Percentiles rank a stretch among this genome's conserved stretches.
Evolutionary conservation across 2,888 invertebrate species (phyloP).

Genomic region (Amiota communis): DNA sequence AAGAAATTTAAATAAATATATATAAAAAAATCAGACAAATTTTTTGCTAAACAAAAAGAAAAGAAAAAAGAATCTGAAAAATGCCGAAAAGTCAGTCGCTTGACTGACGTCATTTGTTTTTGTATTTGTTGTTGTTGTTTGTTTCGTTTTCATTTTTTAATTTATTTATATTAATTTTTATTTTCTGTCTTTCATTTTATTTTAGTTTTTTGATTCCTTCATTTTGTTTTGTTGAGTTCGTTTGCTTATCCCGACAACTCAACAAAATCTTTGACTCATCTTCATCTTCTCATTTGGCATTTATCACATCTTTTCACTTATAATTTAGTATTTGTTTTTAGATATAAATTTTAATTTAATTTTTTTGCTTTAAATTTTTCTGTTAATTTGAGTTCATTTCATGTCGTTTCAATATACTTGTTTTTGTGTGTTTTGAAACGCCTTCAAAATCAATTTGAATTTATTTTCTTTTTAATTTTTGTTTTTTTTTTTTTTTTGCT

Average conservation of each 20-base stretch:
- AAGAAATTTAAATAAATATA: conserved; percentile 6
- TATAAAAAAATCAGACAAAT: conserved; percentile 18
- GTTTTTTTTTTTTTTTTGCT: not conserved
- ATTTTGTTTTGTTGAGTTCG: conserved; percentile 1
- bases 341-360: conserved; percentile 44
- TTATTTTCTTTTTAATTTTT: conserved; percentile 16
- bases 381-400: too few relatives aligned
- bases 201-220: not conserved
- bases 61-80: conserved; percentile 10
- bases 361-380: not conserved
- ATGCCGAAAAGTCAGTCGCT: not conserved
- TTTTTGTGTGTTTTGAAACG: not conserved
- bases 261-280: not conserved
- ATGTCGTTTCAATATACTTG: not conserved
- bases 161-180: not conserved
- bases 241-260: too few relatives aligned
- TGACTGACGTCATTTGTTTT: conserved; percentile 61
- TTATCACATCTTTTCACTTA: not conserved
- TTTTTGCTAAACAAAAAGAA: too few relatives aligned
- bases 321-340: conserved; percentile 42
- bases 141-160: not conserved
- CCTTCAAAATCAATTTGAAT: not conserved
- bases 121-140: conserved; percentile 14
- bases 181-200: not conserved
- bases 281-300: not conserved